Percentiles rank a stretch among this genome's conserved stretches.
phyloP scores from a whole-genome alignment of 2,113 vertebrate genomes.

The Vulpes ferrilata region DNA sequence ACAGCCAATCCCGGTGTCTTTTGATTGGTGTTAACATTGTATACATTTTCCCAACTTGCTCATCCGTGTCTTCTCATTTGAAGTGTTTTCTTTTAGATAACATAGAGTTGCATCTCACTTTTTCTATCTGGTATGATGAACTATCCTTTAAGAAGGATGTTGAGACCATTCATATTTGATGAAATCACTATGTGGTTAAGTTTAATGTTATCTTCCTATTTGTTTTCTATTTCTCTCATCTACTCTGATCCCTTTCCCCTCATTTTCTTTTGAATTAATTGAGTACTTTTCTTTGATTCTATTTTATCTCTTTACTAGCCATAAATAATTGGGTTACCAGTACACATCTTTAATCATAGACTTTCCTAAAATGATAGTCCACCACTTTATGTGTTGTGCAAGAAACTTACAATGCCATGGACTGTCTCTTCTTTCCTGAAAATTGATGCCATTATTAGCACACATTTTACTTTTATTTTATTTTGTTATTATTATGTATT shows the following conservation, averaged over 20 bases:
- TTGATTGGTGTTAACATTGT: background rate
- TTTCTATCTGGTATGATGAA: background rate
- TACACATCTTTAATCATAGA: background rate
- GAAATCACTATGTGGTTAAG: background rate
- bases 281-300: background rate
- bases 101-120: background rate
- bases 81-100: background rate
- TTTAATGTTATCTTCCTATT: background rate
- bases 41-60: background rate
- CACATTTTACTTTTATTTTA: background rate
- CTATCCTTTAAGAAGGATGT: background rate
- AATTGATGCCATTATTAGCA: rapidly evolving
- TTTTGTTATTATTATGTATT: background rate
- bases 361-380: background rate
- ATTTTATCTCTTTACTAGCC: background rate
- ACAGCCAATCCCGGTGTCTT: background rate
- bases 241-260: background rate
- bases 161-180: background rate
- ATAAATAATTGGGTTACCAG: background rate
- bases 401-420: rapidly evolving
- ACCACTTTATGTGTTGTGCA: rapidly evolving
- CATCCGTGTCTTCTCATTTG: background rate
- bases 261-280: background rate
- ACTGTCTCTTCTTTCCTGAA: background rate
- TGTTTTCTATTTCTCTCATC: background rate